Evolutionary conservation across 2,113 vertebrate genomes (phyloP), one percentile per base, ranked within the genome.

Genomic region (Todiramphus chloris): DNA sequence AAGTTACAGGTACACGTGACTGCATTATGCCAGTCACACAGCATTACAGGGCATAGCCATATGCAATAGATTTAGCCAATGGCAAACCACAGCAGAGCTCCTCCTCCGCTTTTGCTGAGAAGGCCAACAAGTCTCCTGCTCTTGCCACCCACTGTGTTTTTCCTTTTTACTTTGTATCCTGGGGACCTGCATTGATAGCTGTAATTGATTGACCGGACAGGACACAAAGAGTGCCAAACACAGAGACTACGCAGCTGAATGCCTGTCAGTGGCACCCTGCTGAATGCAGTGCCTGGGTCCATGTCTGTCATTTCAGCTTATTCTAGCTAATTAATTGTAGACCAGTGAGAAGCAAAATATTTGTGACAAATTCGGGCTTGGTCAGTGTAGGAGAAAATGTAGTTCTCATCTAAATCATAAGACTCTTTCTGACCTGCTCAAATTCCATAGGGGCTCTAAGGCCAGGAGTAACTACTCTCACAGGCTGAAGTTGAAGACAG

Each of bases 1-100:
- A 16, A 3, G 10, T 73, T 73, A 2, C 31, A 55, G 44, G 24
- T 66, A 19, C 53, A 44, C 0, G 0, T 35, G 77, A 39, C 19
- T 43, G 33, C 15, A 0, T 28, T 6, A 5, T 0, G 0, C 60
- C 39, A 1, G 1, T 33, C 3, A 3, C 43, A 6, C 8, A 48
- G 67, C 48, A 18, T 24, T 59, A 5, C 55, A n/a, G 59, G 31
- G 33, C 56, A 60, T 1, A 16, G 46, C 20, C 81, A 20, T 2
- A 11, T 10, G 23, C 13, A 2, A 33, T 11, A 35, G 75, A 60
- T 88, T 33, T 21, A 55, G 56, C 72, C 81, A 62, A 13, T 43
- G 48, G 67, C 81, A 74, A 81, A 53, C 16, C 27, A 20, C 66
- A 55, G 84, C 58, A 74, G 21, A 85, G 51, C 2, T 83, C 41